Conservation (phyloP, 1,140 invertebrate genomes). For the Nixonia krombeini region DNA sequence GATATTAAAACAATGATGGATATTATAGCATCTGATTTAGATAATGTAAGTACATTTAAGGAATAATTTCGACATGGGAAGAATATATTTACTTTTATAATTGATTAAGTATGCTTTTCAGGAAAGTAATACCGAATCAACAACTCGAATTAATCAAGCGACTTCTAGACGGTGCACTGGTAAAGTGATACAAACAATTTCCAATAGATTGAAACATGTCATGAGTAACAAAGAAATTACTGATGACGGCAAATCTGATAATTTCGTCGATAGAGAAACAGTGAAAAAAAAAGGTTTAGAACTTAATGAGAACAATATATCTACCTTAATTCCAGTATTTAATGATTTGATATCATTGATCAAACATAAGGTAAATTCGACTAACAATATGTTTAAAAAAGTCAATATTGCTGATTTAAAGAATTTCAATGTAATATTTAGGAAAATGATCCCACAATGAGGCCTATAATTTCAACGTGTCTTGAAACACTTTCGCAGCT, state of each 20-base stretch:
- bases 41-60: slow-evolving; percentile 57
- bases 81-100: slow-evolving; percentile 10
- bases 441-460: no score
- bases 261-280: slow-evolving; percentile 23
- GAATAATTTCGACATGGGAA: not conserved
- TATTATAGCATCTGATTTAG: slow-evolving; percentile 57
- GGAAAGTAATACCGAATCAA: slow-evolving; percentile 50
- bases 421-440: not conserved
- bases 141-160: slow-evolving; percentile 24
- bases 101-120: slow-evolving; percentile 15
- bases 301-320: slow-evolving; percentile 52
- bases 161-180: slow-evolving; percentile 20
- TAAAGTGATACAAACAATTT: slow-evolving; percentile 22
- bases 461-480: no score
- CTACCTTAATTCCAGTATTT: slow-evolving; percentile 58
- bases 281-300: slow-evolving; percentile 18
- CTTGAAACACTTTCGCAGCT: slow-evolving; percentile 5
- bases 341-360: slow-evolving; percentile 55
- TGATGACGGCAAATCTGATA: no score
- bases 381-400: no score
- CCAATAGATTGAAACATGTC: slow-evolving; percentile 13
- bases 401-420: not conserved
- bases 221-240: slow-evolving; percentile 22
- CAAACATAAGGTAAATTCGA: slow-evolving; percentile 59
- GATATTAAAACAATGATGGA: slow-evolving; percentile 68